Evolutionary conservation across 2,888 invertebrate genomes (phyloP), one percentile per base, ranked within the genome.

Genomic region (Campoplex capitator): DNA sequence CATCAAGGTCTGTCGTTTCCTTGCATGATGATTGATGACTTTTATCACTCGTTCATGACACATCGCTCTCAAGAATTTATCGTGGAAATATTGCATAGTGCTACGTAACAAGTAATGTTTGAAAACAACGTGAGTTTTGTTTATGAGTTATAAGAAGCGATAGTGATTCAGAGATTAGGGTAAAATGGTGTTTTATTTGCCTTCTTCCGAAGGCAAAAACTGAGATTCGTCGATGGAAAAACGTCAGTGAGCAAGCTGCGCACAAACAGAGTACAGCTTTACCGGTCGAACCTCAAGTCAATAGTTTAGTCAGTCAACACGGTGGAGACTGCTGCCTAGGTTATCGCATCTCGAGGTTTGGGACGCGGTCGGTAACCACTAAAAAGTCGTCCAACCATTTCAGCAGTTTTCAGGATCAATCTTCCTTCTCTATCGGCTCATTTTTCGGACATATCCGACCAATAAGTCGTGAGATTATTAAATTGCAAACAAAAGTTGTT

Each of bases 291-390:
- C 68, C n/a, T 68, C 80, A 84, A 32, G 74, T 48, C 83, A 80
- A 89, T 92, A 92, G 92, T 92, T 92, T 89, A 89, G 81, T 67
- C 78, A 84, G 38, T 87, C 67, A 88, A 90, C 92, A 90, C 91
- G 79, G 90, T 75, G 93, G 93, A 93, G 93, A 93, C 93, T 93
- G 91, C 89, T 89, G 38, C 87, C 83, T 87, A 75, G 42, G 48
- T 67, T 79, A 32, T 75, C 32, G 45, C 54, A 48, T 78, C 62
- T 45, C 18, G 32, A 67, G 18, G 48, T 80, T 58, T 73, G 23
- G 74, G 45, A 71, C 32, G n/a, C 87, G 32, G 87, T 87, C 87
- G 87, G 87, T 87, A 87, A 74, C n/a, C 65, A 18, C 7, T 32
- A 51, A 79, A 54, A 70, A 79, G 4, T 74, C 48, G 32, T 75